phyloP scores from a whole-genome alignment of 2,113 vertebrate genomes.

The Numida meleagris region DNA sequence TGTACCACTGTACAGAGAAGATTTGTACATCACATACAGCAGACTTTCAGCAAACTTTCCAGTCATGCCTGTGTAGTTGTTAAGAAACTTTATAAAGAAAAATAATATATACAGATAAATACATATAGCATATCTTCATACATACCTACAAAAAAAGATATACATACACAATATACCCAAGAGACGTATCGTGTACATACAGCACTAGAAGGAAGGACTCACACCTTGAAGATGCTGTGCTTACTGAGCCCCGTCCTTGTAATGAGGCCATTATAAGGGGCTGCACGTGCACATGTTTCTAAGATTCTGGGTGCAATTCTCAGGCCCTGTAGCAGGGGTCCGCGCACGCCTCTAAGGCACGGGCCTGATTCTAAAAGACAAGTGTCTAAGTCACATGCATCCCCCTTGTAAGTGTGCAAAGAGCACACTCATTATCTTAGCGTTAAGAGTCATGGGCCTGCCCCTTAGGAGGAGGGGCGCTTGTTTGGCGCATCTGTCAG shows the following conservation, averaged over 20 bases:
- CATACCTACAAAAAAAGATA: neutral
- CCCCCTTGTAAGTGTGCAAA: neutral
- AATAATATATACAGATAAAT: neutral
- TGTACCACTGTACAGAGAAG: neutral
- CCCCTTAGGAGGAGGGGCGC: neutral
- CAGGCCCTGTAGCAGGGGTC: too few species aligned
- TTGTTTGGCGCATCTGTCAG: neutral
- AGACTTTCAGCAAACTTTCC: neutral
- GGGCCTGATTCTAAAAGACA: neutral
- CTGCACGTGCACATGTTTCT: neutral
- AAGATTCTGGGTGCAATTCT: neutral
- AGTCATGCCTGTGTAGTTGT: neutral
- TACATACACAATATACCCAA: neutral
- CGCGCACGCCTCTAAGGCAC: too few species aligned
- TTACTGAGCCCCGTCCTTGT: too few species aligned
- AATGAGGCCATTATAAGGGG: neutral
- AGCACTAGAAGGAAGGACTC: neutral
- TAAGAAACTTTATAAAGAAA: neutral
- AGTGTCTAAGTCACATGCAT: neutral
- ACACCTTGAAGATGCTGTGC: too few species aligned
- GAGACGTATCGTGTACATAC: neutral
- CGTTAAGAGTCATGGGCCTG: neutral
- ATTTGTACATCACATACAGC: neutral
- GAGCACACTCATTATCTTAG: neutral
- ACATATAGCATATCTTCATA: neutral